phyloP scores from a whole-genome alignment of 2,888 invertebrate genomes.

The Zonitis immaculata region DNA sequence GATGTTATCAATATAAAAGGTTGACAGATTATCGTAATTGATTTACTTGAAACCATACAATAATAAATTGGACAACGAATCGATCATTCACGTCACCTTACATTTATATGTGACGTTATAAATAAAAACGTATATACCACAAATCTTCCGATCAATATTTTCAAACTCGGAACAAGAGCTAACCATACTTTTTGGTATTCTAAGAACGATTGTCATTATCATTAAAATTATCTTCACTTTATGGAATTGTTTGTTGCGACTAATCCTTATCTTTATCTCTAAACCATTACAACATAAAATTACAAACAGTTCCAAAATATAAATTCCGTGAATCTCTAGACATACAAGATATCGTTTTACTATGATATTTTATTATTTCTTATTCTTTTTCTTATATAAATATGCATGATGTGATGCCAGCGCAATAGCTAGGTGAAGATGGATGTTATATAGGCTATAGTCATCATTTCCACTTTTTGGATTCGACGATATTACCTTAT shows the following conservation, averaged over 20 bases:
- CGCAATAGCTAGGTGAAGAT: slow-evolving; percentile 22
- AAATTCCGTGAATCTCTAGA: not conserved
- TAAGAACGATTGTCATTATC: not conserved
- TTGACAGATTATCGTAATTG: slow-evolving; percentile 3
- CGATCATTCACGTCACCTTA: slow-evolving; percentile 12
- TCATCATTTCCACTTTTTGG: slow-evolving; percentile 17
- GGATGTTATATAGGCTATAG: slow-evolving; percentile 14
- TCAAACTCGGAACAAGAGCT: too few relatives aligned
- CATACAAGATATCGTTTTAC: not conserved
- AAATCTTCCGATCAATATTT: not conserved
- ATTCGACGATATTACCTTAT: slow-evolving; percentile 32
- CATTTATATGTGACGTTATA: slow-evolving; percentile 5
- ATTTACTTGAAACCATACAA: slow-evolving; percentile 2
- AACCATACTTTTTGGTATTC: not conserved
- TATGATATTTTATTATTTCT: not conserved
- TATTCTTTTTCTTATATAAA: slow-evolving; percentile 34
- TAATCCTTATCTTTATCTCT: not conserved
- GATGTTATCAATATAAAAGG: not conserved
- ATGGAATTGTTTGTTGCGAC: not conserved
- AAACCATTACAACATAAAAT: too few relatives aligned
- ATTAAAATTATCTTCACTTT: not conserved
- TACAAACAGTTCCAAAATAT: not conserved
- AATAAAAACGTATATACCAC: slow-evolving; percentile 9
- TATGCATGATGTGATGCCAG: slow-evolving; percentile 33
- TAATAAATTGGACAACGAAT: slow-evolving; percentile 14